Evolutionary conservation across 2,113 vertebrate genomes (phyloP).

Genomic region (Thoracochromis brauschi): DNA sequence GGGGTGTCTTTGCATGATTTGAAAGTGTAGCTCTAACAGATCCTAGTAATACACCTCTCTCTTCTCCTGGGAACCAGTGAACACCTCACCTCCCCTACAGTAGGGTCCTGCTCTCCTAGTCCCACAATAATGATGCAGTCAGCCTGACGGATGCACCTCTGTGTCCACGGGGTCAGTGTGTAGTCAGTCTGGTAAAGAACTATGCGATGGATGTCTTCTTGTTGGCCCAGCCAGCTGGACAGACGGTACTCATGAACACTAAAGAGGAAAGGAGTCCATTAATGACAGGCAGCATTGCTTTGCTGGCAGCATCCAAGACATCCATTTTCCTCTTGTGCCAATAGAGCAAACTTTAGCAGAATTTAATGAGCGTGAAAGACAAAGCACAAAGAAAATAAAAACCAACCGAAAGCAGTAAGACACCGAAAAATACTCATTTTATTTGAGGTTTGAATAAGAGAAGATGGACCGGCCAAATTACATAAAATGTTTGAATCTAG

Average conservation of each 20-base stretch:
- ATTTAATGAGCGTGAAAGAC: neutral
- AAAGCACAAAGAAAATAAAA: neutral
- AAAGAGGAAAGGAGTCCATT: constrained; percentile 10
- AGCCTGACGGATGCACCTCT: constrained; percentile 90
- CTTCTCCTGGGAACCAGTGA: neutral
- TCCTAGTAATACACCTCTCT: neutral
- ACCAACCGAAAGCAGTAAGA: neutral
- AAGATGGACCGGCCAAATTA: fast-evolving
- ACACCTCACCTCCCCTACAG: constrained; percentile 81
- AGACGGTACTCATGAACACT: constrained; percentile 91
- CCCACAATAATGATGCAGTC: constrained; percentile 95
- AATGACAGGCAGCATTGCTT: neutral
- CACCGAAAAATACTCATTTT: neutral
- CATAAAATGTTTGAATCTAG: neutral
- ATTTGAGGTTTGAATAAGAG: neutral
- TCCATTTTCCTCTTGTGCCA: neutral
- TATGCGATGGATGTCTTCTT: constrained; percentile 93
- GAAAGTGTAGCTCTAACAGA: neutral
- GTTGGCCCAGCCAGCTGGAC: constrained; percentile 94
- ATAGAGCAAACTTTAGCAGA: neutral
- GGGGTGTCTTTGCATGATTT: too few species aligned
- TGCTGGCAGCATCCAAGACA: neutral
- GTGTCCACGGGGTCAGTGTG: constrained; percentile 90
- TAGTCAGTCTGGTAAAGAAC: constrained; percentile 92
- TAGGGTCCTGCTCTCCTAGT: constrained; percentile 88